Base-by-base conservation (phyloP, 1,140 invertebrate genomes). In the Hydropsyche tenuis region DNA sequence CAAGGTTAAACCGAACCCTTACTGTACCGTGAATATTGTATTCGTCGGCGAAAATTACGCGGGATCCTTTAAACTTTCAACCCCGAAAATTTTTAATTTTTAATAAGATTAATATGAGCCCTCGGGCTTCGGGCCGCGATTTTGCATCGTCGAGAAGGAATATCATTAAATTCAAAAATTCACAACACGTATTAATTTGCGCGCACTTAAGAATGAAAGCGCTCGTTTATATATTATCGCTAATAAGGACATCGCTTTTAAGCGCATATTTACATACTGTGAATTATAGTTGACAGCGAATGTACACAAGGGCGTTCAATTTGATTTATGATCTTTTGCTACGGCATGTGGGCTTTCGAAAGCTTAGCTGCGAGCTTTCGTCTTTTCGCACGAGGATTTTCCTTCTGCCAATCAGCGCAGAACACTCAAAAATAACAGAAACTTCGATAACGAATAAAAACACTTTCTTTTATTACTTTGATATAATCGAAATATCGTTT, bases 311-410 rank as follows among this genome's bases (percentile, higher is more conserved):
- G 16, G 20, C 48, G n/a, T 53, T 53, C 48, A 53, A 16, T 53
- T 53, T 53, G 48, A 53, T 53, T 53, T 53, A 53, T 20, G 48
- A 53, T 20, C 48, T 18, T 37, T 53, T 1, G 48, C 48, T 37
- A 37, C 30, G 20, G n/a, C 20, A 53, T 53, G 48, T 53, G 48
- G 48, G 48, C 48, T 53, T 53, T 11, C 48, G 48, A 53, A 53
- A 53, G 48, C 48, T 18, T 53, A 53, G 48, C 30, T 9, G 30
- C 9, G 48, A 53, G 48, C 48, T 53, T 53, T 53, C 48, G 48
- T 53, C 48, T 37, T 37, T 37, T 37, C 30, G 3, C 30, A 18
- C 48, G 48, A 53, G 48, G 48, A 53, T 53, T 53, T 53, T 53
- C 48, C 16, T 18, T 14, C 48, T 53, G 48, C 48, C 48, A 53